A percentile compares a stretch with the other conserved stretches of the same genome.
Conservation (phyloP, 1,140 invertebrate species). For the Sitodiplosis mosellana region DNA sequence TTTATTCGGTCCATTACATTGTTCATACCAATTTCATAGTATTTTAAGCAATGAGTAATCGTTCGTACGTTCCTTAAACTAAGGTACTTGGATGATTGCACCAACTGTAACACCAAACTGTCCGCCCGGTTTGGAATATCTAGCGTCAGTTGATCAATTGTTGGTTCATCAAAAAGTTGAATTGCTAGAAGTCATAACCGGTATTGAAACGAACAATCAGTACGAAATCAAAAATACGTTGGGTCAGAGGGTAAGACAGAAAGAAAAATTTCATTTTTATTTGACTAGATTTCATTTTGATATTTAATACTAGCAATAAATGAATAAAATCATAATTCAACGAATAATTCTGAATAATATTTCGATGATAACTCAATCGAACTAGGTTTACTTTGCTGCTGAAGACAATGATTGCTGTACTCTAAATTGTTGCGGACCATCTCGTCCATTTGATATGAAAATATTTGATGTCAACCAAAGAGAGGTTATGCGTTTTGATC, state of each 20-base stretch:
- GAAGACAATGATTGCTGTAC: conserved; percentile 69
- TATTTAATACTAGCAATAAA: no score
- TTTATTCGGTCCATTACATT: no score
- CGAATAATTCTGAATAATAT: no score
- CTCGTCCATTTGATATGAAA: conserved; percentile 69
- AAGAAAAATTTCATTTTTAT: no score
- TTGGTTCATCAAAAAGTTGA: conserved; percentile 79
- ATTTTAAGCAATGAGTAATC: no score
- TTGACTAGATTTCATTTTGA: no score
- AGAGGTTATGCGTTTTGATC: conserved; percentile 54
- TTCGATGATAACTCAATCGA: no score
- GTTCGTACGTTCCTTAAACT: no score
- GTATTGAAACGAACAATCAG: conserved; percentile 84
- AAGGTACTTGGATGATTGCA: conserved; percentile 67
- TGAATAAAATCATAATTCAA: no score
- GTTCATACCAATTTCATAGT: no score
- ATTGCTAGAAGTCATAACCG: conserved; percentile 63
- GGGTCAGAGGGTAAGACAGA: conserved; percentile 46
- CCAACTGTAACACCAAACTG: conserved; percentile 55
- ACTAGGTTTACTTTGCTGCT: conserved; percentile 61
- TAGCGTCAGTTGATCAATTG: conserved; percentile 75
- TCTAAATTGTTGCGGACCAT: conserved; percentile 56
- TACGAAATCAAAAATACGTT: conserved; percentile 58
- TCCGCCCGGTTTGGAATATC: conserved; percentile 83
- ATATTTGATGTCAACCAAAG: conserved; percentile 59